These are phyloP conservation scores for Papilio aristodemus DNA, from an alignment of 1,140 invertebrate genomes.

Conservation along the genomic window DNA sequence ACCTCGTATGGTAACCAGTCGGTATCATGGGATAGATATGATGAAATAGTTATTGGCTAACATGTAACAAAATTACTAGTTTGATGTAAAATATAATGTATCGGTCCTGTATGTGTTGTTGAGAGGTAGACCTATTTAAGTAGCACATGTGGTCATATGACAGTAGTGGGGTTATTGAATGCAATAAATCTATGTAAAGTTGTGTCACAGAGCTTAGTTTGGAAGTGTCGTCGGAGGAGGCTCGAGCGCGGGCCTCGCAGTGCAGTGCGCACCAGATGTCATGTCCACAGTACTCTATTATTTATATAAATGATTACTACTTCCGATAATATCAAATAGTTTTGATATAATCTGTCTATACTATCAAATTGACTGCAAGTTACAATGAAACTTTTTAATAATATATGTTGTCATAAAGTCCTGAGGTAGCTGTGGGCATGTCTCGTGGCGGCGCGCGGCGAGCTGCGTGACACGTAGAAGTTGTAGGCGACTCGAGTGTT, in stretches of 20 bases:
- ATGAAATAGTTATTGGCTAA: slow-evolving; percentile 48
- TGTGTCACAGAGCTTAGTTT: slow-evolving; percentile 57
- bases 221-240: slow-evolving; percentile 32
- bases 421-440: background rate
- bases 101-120: slow-evolving; percentile 52
- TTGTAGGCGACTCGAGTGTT: slow-evolving; percentile 75
- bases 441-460: slow-evolving; percentile 42
- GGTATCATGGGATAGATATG: slow-evolving; percentile 41
- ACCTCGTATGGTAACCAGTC: slow-evolving; percentile 57
- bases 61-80: slow-evolving; percentile 36
- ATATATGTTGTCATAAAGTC: background rate
- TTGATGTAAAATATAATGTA: slow-evolving; percentile 41
- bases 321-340: too few relatives aligned
- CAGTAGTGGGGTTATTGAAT: slow-evolving; percentile 68
- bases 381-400: background rate
- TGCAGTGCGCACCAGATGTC: background rate
- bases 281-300: slow-evolving; percentile 18
- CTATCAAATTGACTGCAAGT: too few relatives aligned
- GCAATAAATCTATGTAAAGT: slow-evolving; percentile 69
- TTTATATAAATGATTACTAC: too few relatives aligned
- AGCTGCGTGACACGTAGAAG: slow-evolving; percentile 53
- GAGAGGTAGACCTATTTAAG: slow-evolving; percentile 60
- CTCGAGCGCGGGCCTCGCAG: background rate
- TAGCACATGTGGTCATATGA: slow-evolving; percentile 71
- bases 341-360: too few relatives aligned